Percentiles rank a stretch among this genome's conserved stretches.
Evolutionary conservation across 1,140 invertebrate genomes (phyloP).

Genomic region (Drosophila parabipectinata): DNA sequence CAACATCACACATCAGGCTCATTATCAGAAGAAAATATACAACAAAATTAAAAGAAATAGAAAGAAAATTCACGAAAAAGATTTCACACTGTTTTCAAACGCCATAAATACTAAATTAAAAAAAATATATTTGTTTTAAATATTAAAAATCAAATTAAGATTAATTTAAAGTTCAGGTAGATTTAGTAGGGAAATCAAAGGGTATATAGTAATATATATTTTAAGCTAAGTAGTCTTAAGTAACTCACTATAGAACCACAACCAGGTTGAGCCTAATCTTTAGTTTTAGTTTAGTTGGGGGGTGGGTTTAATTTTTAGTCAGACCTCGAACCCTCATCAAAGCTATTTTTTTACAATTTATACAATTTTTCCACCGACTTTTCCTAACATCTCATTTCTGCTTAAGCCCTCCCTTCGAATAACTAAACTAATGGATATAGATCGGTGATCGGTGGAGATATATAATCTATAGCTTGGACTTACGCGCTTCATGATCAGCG

Average conservation of each 20-base stretch:
- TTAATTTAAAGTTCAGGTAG: slow-evolving; percentile 28
- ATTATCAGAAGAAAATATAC: slow-evolving; percentile 34
- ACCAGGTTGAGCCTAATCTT: slow-evolving; percentile 59
- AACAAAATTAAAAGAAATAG: slow-evolving; percentile 12
- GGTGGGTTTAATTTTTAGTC: slow-evolving; percentile 20
- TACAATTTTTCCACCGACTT: slow-evolving; percentile 48
- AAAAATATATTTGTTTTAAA: not conserved
- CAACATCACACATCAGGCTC: slow-evolving; percentile 49
- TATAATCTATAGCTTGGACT: slow-evolving; percentile 79
- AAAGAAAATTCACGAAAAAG: slow-evolving; percentile 74
- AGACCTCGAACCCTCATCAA: slow-evolving; percentile 64
- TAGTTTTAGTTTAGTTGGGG: slow-evolving; percentile 31
- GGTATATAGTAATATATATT: slow-evolving; percentile 14
- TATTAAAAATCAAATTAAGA: slow-evolving; percentile 44
- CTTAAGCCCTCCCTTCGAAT: slow-evolving; percentile 36
- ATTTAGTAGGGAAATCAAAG: slow-evolving; percentile 60
- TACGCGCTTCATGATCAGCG: slow-evolving; percentile 95
- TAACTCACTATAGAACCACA: slow-evolving; percentile 72
- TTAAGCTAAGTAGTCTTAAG: slow-evolving; percentile 42
- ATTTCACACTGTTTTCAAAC: slow-evolving; percentile 59
- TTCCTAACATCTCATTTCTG: slow-evolving; percentile 11
- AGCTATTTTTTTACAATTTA: slow-evolving; percentile 69
- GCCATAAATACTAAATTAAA: slow-evolving; percentile 24
- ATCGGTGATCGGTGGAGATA: not conserved
- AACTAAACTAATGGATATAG: slow-evolving; percentile 57